A percentile compares a stretch with the other conserved stretches of the same genome.
Conservation (phyloP, 2,113 vertebrate species). For the Symphodus melops region DNA sequence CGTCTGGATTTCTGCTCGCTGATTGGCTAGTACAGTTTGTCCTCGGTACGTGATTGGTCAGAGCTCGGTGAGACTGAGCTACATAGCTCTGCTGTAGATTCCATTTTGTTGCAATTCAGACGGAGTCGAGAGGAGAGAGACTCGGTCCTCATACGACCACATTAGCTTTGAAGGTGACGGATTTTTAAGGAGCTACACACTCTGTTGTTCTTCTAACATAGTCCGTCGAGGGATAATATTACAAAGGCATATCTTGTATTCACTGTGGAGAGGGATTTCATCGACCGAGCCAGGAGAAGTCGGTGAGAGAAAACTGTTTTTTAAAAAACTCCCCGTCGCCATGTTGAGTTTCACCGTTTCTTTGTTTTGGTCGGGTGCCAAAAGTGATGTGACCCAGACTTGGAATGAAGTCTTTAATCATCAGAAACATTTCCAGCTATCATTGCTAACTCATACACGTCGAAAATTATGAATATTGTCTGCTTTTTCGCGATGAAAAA, state of each 20-base stretch:
- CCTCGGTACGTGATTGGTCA: constrained; percentile 71
- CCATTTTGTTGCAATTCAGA: constrained; percentile 86
- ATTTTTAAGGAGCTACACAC: constrained; percentile 57
- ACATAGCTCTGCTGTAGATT: constrained; percentile 63
- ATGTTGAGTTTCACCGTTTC: constrained; percentile 72
- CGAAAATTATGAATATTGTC: neutral
- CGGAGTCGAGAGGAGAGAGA: constrained; percentile 55
- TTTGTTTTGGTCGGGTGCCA: constrained; percentile 82
- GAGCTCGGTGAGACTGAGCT: constrained; percentile 13
- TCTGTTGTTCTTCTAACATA: constrained; percentile 56
- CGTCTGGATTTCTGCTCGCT: constrained; percentile 9
- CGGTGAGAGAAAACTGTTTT: constrained; percentile 74
- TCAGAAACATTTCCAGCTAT: too few species aligned
- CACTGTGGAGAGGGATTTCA: constrained; percentile 65
- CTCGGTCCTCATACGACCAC: neutral
- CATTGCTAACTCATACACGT: neutral
- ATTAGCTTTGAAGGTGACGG: constrained; percentile 27
- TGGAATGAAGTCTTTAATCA: neutral
- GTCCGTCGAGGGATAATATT: constrained; percentile 50
- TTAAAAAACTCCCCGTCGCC: constrained; percentile 71
- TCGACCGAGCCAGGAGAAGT: constrained; percentile 79
- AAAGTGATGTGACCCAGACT: neutral
- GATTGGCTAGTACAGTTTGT: constrained; percentile 66
- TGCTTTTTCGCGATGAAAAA: too few species aligned
- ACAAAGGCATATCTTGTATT: constrained; percentile 13